Evolutionary conservation across 2,888 invertebrate species (phyloP), one percentile per base, ranked within the genome.

Genomic region (Volucella inflata): DNA sequence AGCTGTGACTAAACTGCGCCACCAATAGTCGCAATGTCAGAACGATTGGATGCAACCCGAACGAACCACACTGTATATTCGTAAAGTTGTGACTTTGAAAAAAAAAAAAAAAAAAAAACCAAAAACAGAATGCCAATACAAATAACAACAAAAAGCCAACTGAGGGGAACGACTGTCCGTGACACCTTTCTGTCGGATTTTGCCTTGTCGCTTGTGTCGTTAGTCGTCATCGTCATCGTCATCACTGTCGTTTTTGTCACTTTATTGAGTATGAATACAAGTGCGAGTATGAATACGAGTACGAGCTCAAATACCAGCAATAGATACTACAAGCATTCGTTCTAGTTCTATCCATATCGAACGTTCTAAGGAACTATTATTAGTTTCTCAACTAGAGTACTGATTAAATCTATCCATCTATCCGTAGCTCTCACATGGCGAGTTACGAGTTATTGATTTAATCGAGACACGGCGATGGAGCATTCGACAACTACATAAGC

Each of bases 131-230:
- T 30, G 30, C 30, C 30, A 30, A 30, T 6, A 30, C 30, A 40
- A 38, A 12, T 8, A 71, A 60, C 38, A 36, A 50, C 55, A 44
- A 74, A 74, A 64, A 74, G 11, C 17, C 60, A 51, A 36, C 55
- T 44, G 76, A 74, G 87, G 79, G 74, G 72, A 87, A 85, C 62
- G 85, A 87, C 87, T 87, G 87, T 80, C 87, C 85, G 62, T 87
- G 87, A 85, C 87, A 87, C 78, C 87, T 81, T 87, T 87, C 46
- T 64, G 85, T 85, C 62, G 60, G 80, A 85, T 64, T 78, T 77
- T 74, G 77, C 59, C 59, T 68, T 74, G 67, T 71, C 62, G 46
- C 12, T 12, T 21, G 62, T 62, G 67, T 36, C 44, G 55, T 36
- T 6, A 30, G 0, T 30, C 30, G 21, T 21, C 4, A 17, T 38